A percentile compares a stretch with the other conserved stretches of the same genome.
These are phyloP conservation scores for Trachelus tabidus DNA, from an alignment of 2,888 invertebrate genomes.

Conservation along the genomic window DNA sequence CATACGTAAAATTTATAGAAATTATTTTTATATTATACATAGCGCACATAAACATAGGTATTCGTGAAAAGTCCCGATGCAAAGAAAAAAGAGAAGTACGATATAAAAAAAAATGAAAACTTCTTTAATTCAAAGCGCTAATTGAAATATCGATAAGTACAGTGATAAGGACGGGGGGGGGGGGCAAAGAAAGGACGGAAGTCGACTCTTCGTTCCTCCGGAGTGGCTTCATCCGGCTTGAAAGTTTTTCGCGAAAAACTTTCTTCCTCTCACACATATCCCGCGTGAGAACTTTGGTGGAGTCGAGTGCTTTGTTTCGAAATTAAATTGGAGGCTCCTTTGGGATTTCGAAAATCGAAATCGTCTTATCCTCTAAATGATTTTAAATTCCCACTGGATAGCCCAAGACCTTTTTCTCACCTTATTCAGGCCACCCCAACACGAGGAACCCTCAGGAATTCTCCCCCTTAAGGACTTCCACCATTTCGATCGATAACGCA, in stretches of 20 bases:
- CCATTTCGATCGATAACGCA: slow-evolving; percentile 47
- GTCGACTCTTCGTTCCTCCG: not conserved
- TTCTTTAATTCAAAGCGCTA: not conserved
- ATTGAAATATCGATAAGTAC: not conserved
- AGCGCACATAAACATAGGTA: not conserved
- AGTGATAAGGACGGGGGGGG: too few relatives aligned
- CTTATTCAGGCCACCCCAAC: not conserved
- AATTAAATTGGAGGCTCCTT: slow-evolving; percentile 10
- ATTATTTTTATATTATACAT: not conserved
- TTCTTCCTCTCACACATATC: not conserved
- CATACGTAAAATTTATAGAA: too few relatives aligned
- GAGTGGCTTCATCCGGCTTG: not conserved
- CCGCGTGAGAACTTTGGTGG: not conserved
- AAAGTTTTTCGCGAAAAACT: not conserved
- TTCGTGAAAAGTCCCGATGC: not conserved
- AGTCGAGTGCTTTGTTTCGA: slow-evolving; percentile 13
- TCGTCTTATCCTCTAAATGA: slow-evolving; percentile 1
- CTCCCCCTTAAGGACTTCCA: slow-evolving; percentile 28
- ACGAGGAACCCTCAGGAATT: too few relatives aligned
- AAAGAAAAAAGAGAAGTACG: not conserved
- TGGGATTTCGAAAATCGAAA: not conserved
- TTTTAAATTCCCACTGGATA: slow-evolving; percentile 2
- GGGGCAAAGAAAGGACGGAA: not conserved
- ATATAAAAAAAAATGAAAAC: not conserved
- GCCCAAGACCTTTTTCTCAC: not conserved